A percentile compares a stretch with the other conserved stretches of the same genome.
Conservation (phyloP, 2,113 vertebrate species). For the Hypocryptadius cinnamomeus region DNA sequence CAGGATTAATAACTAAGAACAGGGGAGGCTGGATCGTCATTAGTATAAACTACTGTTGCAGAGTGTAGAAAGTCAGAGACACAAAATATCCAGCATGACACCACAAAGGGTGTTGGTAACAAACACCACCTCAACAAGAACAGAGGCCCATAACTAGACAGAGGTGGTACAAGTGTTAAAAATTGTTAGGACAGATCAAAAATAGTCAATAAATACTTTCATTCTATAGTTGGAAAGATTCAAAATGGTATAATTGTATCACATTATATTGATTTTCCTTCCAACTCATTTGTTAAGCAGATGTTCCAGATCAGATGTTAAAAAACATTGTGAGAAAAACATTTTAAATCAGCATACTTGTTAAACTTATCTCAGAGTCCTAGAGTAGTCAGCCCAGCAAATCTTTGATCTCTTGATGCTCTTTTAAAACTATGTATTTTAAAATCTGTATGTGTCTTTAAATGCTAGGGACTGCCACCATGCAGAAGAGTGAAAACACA, state of each 20-base stretch:
- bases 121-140: not conserved
- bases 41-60: not conserved
- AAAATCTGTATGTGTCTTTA: not conserved
- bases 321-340: constrained; percentile 18
- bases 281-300: constrained; percentile 51
- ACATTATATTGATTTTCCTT: constrained; percentile 49
- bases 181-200: not conserved
- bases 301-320: constrained; percentile 54
- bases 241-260: constrained; percentile 41
- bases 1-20: not conserved
- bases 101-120: not conserved
- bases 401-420: not conserved
- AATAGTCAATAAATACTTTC: constrained; percentile 34
- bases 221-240: constrained; percentile 47
- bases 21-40: not conserved
- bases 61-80: not conserved
- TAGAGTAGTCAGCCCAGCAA: not conserved
- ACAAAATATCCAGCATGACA: not conserved
- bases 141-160: not conserved
- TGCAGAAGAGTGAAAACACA: not conserved
- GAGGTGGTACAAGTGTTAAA: constrained; percentile 18
- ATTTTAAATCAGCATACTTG: constrained; percentile 32
- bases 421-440: constrained; percentile 7
- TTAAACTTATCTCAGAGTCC: constrained; percentile 22
- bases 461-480: not conserved